Evolutionary conservation across 1,140 invertebrate genomes (phyloP).

Genomic region (Zaprionus lachaisei): DNA sequence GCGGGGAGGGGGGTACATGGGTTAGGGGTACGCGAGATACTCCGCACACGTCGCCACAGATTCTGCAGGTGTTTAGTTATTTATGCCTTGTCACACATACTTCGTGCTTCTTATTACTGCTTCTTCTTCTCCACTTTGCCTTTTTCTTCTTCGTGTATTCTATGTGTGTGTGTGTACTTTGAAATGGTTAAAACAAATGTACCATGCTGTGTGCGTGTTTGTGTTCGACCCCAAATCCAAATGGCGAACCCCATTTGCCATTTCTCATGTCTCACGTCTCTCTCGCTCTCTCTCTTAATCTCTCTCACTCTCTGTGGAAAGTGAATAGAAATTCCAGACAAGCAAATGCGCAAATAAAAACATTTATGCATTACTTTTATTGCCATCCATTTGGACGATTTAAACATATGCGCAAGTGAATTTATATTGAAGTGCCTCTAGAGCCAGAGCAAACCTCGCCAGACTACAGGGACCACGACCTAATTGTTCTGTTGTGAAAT

Average conservation of each 20-base stretch:
- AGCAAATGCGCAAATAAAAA: constrained; percentile 62
- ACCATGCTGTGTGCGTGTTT: constrained; percentile 35
- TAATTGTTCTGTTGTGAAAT: constrained; percentile 10
- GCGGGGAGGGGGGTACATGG: too few species aligned
- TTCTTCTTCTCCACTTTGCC: constrained; percentile 29
- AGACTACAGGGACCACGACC: not conserved
- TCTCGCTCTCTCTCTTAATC: not conserved
- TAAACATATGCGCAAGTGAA: constrained; percentile 39
- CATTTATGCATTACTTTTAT: constrained; percentile 64
- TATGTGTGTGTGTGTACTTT: constrained; percentile 13
- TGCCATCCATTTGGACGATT: constrained; percentile 36
- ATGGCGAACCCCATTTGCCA: constrained; percentile 25
- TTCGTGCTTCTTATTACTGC: constrained; percentile 47
- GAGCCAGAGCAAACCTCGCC: not conserved
- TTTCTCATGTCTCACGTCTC: constrained; percentile 43
- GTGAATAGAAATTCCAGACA: constrained; percentile 43
- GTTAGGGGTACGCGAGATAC: not conserved
- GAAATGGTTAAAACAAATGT: constrained; percentile 69
- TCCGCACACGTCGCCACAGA: constrained; percentile 36
- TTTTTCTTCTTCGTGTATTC: not conserved
- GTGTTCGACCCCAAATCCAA: constrained; percentile 60
- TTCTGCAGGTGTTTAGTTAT: constrained; percentile 82
- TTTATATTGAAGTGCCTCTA: constrained; percentile 18
- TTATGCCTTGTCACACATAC: constrained; percentile 78
- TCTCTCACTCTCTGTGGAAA: not conserved